These are phyloP conservation scores for Lucifuga dentata DNA, from an alignment of 2,113 vertebrate species.

Conservation along the genomic window DNA sequence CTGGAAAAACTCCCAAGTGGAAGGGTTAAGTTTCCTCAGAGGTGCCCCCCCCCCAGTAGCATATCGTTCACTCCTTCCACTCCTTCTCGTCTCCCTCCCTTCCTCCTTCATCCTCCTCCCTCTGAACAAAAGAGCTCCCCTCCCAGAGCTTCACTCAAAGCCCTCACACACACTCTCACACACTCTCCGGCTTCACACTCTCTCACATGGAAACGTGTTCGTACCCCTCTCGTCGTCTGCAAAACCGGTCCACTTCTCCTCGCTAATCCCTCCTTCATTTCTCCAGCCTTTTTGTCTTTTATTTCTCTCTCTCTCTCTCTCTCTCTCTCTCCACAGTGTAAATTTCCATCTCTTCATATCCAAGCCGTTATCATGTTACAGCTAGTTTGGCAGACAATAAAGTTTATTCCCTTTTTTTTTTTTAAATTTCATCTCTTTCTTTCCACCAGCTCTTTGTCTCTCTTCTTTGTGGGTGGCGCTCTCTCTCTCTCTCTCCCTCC, in stretches of 20 bases:
- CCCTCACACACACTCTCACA: slow-evolving; percentile 63
- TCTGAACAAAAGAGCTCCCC: slow-evolving; percentile 75
- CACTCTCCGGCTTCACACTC: slow-evolving; percentile 54
- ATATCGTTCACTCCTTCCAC: slow-evolving; percentile 56
- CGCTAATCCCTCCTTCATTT: slow-evolving; percentile 58
- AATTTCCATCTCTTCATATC: slow-evolving; percentile 59
- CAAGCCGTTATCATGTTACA: slow-evolving; percentile 72
- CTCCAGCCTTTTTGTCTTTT: slow-evolving; percentile 51
- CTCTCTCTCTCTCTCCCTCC: slow-evolving; percentile 47
- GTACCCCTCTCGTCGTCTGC: slow-evolving; percentile 60
- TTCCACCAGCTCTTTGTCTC: slow-evolving; percentile 31
- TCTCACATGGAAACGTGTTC: slow-evolving; percentile 56
- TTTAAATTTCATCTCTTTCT: slow-evolving; percentile 55
- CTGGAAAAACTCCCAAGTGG: slow-evolving; percentile 78
- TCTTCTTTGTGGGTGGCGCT: slow-evolving; percentile 72
- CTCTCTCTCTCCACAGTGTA: slow-evolving; percentile 51
- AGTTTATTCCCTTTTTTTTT: slow-evolving; percentile 61
- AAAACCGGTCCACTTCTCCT: slow-evolving; percentile 64
- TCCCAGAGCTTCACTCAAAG: slow-evolving; percentile 68
- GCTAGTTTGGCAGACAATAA: slow-evolving; percentile 66
- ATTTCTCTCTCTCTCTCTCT: slow-evolving; percentile 30
- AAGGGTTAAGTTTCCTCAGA: slow-evolving; percentile 79
- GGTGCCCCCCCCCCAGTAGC: slow-evolving; percentile 48
- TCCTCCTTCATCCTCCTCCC: slow-evolving; percentile 48
- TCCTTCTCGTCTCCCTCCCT: slow-evolving; percentile 45